Base-by-base conservation (phyloP, 2,888 invertebrate genomes). In the Griposia aprilina region DNA sequence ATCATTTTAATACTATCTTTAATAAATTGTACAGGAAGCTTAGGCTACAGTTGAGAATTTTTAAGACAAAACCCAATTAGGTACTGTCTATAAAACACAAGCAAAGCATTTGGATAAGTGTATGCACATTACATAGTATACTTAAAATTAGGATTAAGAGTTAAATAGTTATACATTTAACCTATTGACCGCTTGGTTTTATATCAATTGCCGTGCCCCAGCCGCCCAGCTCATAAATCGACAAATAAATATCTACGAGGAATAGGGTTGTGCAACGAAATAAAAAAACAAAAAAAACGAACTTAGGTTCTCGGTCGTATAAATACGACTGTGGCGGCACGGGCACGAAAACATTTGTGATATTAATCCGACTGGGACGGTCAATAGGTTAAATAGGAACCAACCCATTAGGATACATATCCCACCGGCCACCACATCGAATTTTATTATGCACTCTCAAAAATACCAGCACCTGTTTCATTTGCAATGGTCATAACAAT, bases 61-160 rank as follows among this genome's bases (percentile, higher is more conserved):
- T 20, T 26, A 7, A 13, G 11, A 66, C 20, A 17, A 67, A 73
- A 55, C 50, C 41, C 52, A 41, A 74, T 75, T 45, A 76, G 15
- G 50, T 48, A 57, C 36, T 52, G 41, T 75, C 76, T 76, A 76
- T 52, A 76, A 76, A 76, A 76, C n/a, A 76, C 10, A 76, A 76
- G 76, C 76, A 76, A 76, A 76, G 76, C 76, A 45, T 20, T 55
- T 55, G n/a, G 3, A 3, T 74, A 60, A 74, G 75, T 60, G 74
- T 17, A 41, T 36, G 50, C 52, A 68, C 52, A 67, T 23, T 30
- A 50, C 8, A 1, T 66, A 30, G 66, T 17, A 17, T 41, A 41
- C 7, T 41, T 6, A 50, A 67, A 48, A 26, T 67, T 50, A 23
- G 13, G 7, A 48, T 67, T 48, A n/a, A 17, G 1, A 65, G 10